Evolutionary conservation across 2,888 invertebrate genomes (phyloP), one percentile per base, ranked within the genome.

Genomic region (Rutpela maculata): DNA sequence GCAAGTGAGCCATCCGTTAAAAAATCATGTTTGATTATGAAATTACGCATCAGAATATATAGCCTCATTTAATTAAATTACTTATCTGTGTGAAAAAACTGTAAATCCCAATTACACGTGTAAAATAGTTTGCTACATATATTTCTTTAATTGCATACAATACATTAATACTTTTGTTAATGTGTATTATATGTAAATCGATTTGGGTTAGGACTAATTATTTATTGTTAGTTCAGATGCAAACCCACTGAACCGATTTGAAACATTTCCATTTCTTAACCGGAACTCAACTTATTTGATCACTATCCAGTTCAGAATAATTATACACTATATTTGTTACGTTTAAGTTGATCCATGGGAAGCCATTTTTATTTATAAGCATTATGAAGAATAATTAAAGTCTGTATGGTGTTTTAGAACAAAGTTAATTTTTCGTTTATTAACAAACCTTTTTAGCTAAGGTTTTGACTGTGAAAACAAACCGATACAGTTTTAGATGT

Each of bases 161-260:
- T 69, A 77, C 66, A 62, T 75, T 70, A 74, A 78, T 81, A 76
- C 73, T 78, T 76, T 75, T 79, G 76, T 77, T 78, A 78, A 80
- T 74, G 68, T 57, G 79, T 82, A 85, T 85, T 86, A 83, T 85
- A 87, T 87, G 87, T 82, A 85, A 87, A 87, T 87, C 82, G 84
- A 87, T 86, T 84, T 85, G 79, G 81, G 76, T 82, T 69, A 80
- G 80, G 84, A 78, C 77, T 83, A 86, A 86, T 86, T 86, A 86
- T 86, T 86, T 86, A 85, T 86, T 84, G 85, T 84, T 83, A 81
- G 81, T 80, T 80, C 82, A 83, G 82, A 84, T 82, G 85, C 84
- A 81, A 82, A 84, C 75, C 84, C 85, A 78, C 85, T 84, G 84
- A 85, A 84, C 82, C 84, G 85, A 80, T 80, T 83, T 81, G 79